Evolutionary conservation across 37 sponge, comb jelly and placozoan species (phyloP).

Genomic region (Spongia lamella): DNA sequence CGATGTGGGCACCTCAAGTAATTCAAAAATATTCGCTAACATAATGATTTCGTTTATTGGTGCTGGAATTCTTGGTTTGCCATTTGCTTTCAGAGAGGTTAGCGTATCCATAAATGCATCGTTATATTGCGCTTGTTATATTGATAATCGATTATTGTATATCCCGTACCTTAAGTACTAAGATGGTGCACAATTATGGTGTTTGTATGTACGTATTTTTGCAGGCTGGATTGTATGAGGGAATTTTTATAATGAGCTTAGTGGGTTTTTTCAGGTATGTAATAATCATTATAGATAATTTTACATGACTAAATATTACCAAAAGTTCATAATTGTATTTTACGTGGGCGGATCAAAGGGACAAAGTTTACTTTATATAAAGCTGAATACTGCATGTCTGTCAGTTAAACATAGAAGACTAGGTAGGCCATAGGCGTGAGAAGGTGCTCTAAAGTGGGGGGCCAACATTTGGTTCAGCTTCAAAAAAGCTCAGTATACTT

Average conservation of each 20-base stretch:
- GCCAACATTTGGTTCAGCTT: no score
- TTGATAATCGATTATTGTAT: not conserved
- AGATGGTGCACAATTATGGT: not conserved
- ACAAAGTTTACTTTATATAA: no score
- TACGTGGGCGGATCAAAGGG: no score
- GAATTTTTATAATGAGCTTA: constrained; percentile 64
- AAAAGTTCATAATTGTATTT: no score
- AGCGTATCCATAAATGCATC: not conserved
- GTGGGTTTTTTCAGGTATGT: constrained; percentile 82
- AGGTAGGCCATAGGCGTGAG: no score
- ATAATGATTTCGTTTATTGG: constrained; percentile 96
- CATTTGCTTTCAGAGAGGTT: constrained; percentile 96
- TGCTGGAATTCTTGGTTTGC: constrained; percentile 92
- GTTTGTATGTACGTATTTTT: constrained; percentile 6
- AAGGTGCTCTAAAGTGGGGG: no score
- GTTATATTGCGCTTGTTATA: not conserved
- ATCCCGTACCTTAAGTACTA: not conserved
- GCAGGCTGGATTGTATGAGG: constrained; percentile 90
- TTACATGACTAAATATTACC: no score
- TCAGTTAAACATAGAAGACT: no score
- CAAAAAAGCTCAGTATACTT: no score
- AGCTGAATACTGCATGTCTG: no score
- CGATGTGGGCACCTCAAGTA: constrained; percentile 53
- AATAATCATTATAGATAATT: no score
- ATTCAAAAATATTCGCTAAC: constrained; percentile 86